A percentile compares a stretch with the other conserved stretches of the same genome.
phyloP scores from a whole-genome alignment of 2,888 invertebrate genomes.

The Crioceris asparagi region DNA sequence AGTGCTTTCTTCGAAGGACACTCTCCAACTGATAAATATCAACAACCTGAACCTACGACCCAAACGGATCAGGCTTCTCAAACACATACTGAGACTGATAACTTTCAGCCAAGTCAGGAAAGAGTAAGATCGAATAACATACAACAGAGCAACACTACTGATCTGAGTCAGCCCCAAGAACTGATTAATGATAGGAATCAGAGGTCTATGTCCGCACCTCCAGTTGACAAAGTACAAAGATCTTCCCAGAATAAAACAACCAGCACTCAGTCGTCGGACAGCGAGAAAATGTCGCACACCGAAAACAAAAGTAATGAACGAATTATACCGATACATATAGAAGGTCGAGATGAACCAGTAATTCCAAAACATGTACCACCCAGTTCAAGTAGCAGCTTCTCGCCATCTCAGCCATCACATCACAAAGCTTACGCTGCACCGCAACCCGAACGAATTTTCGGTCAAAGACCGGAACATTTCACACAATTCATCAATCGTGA shows the following conservation, averaged over 20 bases:
- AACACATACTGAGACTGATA: constrained; percentile 21
- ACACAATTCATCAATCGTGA: constrained; percentile 38
- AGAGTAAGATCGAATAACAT: constrained; percentile 25
- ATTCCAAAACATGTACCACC: constrained; percentile 46
- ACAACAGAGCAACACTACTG: constrained; percentile 60
- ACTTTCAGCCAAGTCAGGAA: constrained; percentile 27
- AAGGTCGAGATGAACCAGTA: constrained; percentile 72
- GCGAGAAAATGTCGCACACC: constrained; percentile 20
- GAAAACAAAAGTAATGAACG: constrained; percentile 49
- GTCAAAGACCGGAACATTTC: constrained; percentile 39
- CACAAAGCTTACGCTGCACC: constrained; percentile 19
- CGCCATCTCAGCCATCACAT: constrained; percentile 9
- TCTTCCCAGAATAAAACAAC: too few species aligned
- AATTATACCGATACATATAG: constrained; percentile 81
- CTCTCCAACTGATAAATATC: constrained; percentile 1
- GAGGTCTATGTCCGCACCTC: constrained; percentile 73
- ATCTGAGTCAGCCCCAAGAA: constrained; percentile 59
- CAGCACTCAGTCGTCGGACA: too few species aligned
- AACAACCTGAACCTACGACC: constrained; percentile 1
- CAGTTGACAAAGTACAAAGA: constrained; percentile 46
- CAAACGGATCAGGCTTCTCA: constrained; percentile 5
- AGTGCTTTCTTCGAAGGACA: constrained; percentile 3
- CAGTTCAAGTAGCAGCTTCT: constrained; percentile 20
- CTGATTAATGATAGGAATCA: constrained; percentile 51
- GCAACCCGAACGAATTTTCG: constrained; percentile 28